Evolutionary conservation across 1,140 invertebrate species (phyloP), one percentile per base, ranked within the genome.

Genomic region (Epicauta chinensis): DNA sequence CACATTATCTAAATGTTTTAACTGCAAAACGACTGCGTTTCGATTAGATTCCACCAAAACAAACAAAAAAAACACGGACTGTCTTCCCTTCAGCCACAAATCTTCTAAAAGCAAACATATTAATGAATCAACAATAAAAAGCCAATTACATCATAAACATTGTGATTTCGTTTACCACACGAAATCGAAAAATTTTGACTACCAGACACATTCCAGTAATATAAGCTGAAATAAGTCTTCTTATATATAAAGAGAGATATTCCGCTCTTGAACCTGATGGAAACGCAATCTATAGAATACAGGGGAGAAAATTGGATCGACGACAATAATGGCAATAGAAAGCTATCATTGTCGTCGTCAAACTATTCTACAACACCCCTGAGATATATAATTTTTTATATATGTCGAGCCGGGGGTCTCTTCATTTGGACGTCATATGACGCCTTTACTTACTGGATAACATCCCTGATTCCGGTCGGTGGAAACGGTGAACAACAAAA

Each of bases 401-500:
- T 5, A 23, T 23, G 23, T 23, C 23, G 23, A 23, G 23, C 23
- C 23, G 23, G 23, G 23, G 23, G 23, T 23, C 23, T 23, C 23
- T 23, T 23, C 23, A n/a, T n/a, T n/a, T n/a, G n/a, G n/a, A n/a
- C n/a, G n/a, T 13, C 15, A 44, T 32, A 16, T 6, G 45, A 37
- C 45, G 31, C 44, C 46, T 74, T 81, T 86, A 87, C 86, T 88
- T 87, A 88, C 86, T 82, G 80, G 77, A 79, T 81, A 83, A 81
- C 83, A 84, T 83, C 82, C 83, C 82, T 85, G 80, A 73, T 73
- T 75, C 73, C 74, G 69, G 72, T 60, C 68, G 75, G 77, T 71
- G 78, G 81, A 76, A 80, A 82, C 82, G 78, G 78, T 77, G 75
- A 77, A 82, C 73, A 80, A 78, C 78, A 80, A 73, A 79, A 82